Evolutionary conservation across 1,140 invertebrate genomes (phyloP).

Genomic region (Phortica variegata): DNA sequence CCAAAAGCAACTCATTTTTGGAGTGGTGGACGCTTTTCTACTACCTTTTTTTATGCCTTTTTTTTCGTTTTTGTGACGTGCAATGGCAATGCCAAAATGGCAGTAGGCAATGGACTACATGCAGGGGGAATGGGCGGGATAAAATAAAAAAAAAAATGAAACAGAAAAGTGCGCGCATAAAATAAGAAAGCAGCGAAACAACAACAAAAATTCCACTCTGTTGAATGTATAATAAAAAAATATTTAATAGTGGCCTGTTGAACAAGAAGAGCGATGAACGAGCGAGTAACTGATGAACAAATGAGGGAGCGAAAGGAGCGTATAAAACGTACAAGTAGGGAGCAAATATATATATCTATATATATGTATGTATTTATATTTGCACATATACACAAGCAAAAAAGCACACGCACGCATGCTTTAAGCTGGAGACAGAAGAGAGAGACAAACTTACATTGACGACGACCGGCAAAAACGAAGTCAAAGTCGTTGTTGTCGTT

Average conservation of each 20-base stretch:
- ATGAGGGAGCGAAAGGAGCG: conserved; percentile 27
- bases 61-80: too few species aligned
- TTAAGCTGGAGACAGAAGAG: too few species aligned
- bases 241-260: conserved; percentile 48
- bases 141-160: too few species aligned
- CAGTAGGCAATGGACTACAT: too few species aligned
- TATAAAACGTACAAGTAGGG: neutral
- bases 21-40: too few species aligned
- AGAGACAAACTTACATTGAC: too few species aligned
- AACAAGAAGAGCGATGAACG: conserved; percentile 19
- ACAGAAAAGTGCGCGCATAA: too few species aligned
- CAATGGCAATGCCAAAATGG: too few species aligned
- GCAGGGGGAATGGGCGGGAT: too few species aligned
- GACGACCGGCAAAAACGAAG: conserved; percentile 26
- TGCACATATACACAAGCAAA: neutral
- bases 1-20: too few species aligned
- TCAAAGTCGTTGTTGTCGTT: neutral
- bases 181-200: too few species aligned
- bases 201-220: conserved; percentile 31
- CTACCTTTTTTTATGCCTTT: too few species aligned
- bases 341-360: neutral
- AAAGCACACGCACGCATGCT: neutral
- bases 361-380: neutral
- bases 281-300: conserved; percentile 1
- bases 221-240: conserved; percentile 39